These are phyloP conservation scores for Micrasema minimum DNA, from an alignment of 1,140 invertebrate species.

Conservation along the genomic window DNA sequence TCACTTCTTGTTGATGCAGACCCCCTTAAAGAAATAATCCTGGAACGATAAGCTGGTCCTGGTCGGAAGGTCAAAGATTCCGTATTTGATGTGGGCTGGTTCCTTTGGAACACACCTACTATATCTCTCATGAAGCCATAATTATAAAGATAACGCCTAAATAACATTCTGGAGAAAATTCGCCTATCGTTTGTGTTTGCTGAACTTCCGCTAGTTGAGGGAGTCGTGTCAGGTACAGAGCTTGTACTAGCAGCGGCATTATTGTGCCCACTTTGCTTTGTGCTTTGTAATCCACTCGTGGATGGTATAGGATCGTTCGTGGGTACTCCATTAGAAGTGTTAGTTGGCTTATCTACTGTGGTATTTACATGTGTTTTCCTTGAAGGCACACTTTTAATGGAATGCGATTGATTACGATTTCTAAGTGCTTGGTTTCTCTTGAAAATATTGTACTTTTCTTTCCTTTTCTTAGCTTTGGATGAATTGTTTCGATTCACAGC, in stretches of 20 bases:
- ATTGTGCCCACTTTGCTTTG: too few relatives aligned
- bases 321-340: neutral
- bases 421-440: conserved; percentile 61
- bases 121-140: conserved; percentile 36
- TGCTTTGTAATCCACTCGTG: conserved; percentile 41
- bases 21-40: conserved; percentile 59
- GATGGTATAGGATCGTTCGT: conserved; percentile 45
- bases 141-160: conserved; percentile 40
- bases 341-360: too few relatives aligned
- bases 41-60: conserved; percentile 19
- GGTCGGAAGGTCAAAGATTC: conserved; percentile 13
- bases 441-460: conserved; percentile 60
- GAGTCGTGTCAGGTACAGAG: neutral
- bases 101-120: conserved; percentile 28
- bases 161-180: conserved; percentile 33
- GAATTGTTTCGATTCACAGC: conserved; percentile 63
- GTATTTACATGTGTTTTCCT: conserved; percentile 30
- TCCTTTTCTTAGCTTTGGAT: conserved; percentile 59
- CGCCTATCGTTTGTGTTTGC: conserved; percentile 4
- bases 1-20: conserved; percentile 38
- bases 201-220: neutral
- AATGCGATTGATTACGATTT: conserved; percentile 62
- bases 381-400: conserved; percentile 57
- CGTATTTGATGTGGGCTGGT: neutral
- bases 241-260: neutral